Conservation (phyloP, 2,797 vertebrate genomes). For the Syngnathus rostellatus region DNA sequence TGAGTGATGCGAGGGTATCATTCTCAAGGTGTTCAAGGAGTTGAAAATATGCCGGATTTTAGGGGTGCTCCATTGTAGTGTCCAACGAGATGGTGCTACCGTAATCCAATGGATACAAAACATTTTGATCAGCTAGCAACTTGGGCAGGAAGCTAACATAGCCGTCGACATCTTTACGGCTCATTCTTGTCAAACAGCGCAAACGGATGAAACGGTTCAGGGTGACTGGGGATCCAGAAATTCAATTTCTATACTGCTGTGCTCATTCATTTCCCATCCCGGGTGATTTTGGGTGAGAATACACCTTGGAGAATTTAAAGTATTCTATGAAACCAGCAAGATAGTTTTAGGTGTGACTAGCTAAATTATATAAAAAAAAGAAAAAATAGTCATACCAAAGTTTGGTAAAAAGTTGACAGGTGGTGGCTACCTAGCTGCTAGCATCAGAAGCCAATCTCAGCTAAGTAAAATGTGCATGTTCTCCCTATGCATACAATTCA, state of each 20-base stretch:
- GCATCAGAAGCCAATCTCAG: background rate
- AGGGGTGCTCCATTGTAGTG: background rate
- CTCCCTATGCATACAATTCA: too few relatives aligned
- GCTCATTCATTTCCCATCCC: background rate
- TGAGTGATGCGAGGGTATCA: conserved; percentile 34
- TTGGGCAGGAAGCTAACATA: background rate
- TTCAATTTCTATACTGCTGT: conserved; percentile 24
- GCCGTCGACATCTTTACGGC: background rate
- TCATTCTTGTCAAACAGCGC: background rate
- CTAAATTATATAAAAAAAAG: too few relatives aligned
- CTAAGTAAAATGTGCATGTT: too few relatives aligned
- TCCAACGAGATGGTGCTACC: background rate
- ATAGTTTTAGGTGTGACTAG: too few relatives aligned
- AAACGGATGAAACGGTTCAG: background rate
- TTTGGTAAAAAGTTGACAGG: background rate
- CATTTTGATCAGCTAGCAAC: background rate
- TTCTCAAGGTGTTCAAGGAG: conserved; percentile 30
- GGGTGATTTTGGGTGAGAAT: background rate
- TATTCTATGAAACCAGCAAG: too few relatives aligned
- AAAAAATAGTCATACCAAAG: too few relatives aligned
- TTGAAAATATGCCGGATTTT: background rate
- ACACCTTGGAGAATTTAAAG: background rate
- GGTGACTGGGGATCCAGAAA: conserved; percentile 9
- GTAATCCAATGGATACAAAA: background rate
- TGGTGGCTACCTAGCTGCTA: background rate